Evolutionary conservation across 1,140 invertebrate species (phyloP), one percentile per base, ranked within the genome.

Genomic region (Drosophila pachea): DNA sequence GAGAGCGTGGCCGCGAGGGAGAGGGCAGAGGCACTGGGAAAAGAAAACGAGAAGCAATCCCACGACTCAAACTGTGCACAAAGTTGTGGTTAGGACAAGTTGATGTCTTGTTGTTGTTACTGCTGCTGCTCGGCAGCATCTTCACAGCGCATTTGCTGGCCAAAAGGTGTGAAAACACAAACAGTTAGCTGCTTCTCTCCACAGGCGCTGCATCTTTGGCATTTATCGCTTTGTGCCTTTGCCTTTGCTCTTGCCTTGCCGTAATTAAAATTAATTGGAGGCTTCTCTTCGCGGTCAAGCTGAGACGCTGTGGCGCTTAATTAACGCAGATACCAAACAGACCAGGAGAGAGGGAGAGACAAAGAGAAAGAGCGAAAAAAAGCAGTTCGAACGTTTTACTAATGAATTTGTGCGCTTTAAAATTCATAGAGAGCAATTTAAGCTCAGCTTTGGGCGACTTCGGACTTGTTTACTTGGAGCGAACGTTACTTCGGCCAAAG

Each of bases 181-280:
- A 86, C 79, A 78, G 74, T 84, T 78, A 84, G 71, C 69, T 59
- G 48, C 62, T 38, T 9, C 40, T 56, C 54, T 43, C 9, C 11
- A 4, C 56, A 29, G 5, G n/a, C 11, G 8, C n/a, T 78, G 78
- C 76, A 78, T 72, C 72, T 72, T 78, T 47, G 38, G 36, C 53
- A 61, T 71, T 76, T 66, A 74, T 75, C 63, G 66, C 49, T 58
- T 69, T 68, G 12, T 54, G 59, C 35, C 58, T 64, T 55, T 43
- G 40, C 40, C 40, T 14, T 43, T 48, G 48, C 35, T 36, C 52
- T 50, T 42, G 43, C 55, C 48, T 63, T 68, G 75, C 64, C 77
- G 81, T 86, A 86, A 86, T 86, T 86, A 86, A 86, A 86, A 86
- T 86, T 86, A 86, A 86, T 86, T 86, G 81, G 74, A 81, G 81